Base-by-base conservation (phyloP, 2,113 vertebrate genomes). In the Phasianus colchicus region DNA sequence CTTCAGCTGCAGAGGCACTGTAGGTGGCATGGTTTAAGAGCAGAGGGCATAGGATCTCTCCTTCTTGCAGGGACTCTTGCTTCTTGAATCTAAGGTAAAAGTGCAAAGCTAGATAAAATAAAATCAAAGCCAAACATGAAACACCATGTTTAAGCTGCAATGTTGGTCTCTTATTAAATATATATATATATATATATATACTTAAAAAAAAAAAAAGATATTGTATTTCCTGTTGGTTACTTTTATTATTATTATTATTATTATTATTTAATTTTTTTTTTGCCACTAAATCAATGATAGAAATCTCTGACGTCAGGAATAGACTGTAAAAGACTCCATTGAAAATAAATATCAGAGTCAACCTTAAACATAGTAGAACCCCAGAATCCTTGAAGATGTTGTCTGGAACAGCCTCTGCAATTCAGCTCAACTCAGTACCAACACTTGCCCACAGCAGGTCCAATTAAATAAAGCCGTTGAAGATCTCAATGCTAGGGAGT, bases 1-100 rank as follows among this genome's bases (percentile, higher is more conserved):
- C 19, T 34, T 21, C 77, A 54, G 25, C 65, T 66, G 61, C 0
- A 0, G 40, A 65, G 24, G 9, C 22, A 45, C 42, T 58, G 52
- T 66, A 45, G 24, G 22, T 48, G 36, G 52, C 30, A 73, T n/a
- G 19, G 22, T 7, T 52, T 64, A 52, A 61, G 5, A 9, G 36
- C 34, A 70, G 29, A 8, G 32, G 30, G 48, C 19, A 74, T 69
- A 47, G 45, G 57, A 60, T 4, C 6, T 79, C 34, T 58, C 20
- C 38, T 60, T 25, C 10, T n/a, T 80, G 25, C 43, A 58, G 38
- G 25, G 45, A 75, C 2, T 2, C 22, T 27, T 42, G 27, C 15
- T 83, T 32, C 20, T 80, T 45, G 7, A 29, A 48, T 40, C n/a
- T 54, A n/a, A 29, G 1, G 0, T 32, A 52, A 13, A 71, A 82